Evolutionary conservation across 1,140 invertebrate species (phyloP).

Genomic region (Drosophila malerkotliana): DNA sequence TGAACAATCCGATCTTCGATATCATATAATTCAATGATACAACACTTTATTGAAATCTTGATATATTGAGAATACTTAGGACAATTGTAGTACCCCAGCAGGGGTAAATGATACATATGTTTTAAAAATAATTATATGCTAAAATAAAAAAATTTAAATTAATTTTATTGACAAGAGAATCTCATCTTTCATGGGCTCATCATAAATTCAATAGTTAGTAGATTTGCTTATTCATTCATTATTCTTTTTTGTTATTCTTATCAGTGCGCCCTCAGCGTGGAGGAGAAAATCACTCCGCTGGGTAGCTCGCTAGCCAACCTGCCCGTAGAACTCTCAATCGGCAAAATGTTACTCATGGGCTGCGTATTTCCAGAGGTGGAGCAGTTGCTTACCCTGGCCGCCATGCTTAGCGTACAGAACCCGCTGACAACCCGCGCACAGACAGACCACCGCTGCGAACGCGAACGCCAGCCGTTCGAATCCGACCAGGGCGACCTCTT

Average conservation of each 20-base stretch:
- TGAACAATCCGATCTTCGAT: too few species aligned
- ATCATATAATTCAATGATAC: too few species aligned
- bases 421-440: conserved; percentile 96
- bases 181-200: too few species aligned
- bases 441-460: conserved; percentile 91
- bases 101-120: too few species aligned
- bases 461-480: conserved; percentile 55
- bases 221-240: not conserved
- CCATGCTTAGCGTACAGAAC: conserved; percentile 96
- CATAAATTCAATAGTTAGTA: not conserved
- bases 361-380: conserved; percentile 96
- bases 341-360: conserved; percentile 98
- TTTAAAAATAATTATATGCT: too few species aligned
- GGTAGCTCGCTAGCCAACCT: conserved; percentile 94
- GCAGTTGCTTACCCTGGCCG: conserved; percentile 95
- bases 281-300: conserved; percentile 94
- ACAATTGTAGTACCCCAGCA: too few species aligned
- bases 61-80: too few species aligned
- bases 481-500: conserved; percentile 95
- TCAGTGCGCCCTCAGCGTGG: conserved; percentile 89
- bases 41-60: too few species aligned
- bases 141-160: too few species aligned
- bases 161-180: too few species aligned
- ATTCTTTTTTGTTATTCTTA: not conserved
- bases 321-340: conserved; percentile 97